Percentiles rank a stretch among this genome's conserved stretches.
These are phyloP conservation scores for Arrhopalites spinosus DNA, from an alignment of 2,888 invertebrate genomes.

Conservation along the genomic window DNA sequence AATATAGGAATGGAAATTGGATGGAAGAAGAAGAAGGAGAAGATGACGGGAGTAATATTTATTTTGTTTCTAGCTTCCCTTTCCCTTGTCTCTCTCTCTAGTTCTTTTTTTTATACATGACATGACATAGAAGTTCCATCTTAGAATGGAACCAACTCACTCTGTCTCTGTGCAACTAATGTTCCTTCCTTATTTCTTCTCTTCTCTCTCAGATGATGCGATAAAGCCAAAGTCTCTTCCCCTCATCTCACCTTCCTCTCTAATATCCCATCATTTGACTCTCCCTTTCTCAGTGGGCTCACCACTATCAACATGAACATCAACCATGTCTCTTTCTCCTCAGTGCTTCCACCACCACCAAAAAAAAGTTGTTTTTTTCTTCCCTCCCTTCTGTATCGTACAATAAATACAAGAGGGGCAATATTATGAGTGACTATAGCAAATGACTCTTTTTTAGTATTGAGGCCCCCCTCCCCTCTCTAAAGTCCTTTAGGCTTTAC, in stretches of 20 bases:
- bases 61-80: constrained; percentile 6
- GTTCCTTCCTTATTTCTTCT: constrained; percentile 18
- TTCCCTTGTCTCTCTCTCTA: neutral
- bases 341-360: neutral
- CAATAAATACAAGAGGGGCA: too few species aligned
- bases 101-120: neutral
- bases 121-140: neutral
- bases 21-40: neutral
- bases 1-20: neutral
- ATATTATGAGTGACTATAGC: constrained; percentile 5
- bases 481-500: constrained; percentile 6
- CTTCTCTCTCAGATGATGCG: constrained; percentile 28
- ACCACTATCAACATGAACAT: neutral
- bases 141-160: neutral
- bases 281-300: neutral
- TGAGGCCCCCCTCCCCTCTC: neutral
- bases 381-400: too few species aligned
- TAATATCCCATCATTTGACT: neutral
- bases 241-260: constrained; percentile 15
- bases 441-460: neutral
- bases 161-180: constrained; percentile 29
- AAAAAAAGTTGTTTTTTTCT: too few species aligned
- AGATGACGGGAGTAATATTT: constrained; percentile 16
- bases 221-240: constrained; percentile 21
- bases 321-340: neutral